A percentile compares a stretch with the other conserved stretches of the same genome.
Evolutionary conservation across 2,888 invertebrate genomes (phyloP).

Genomic region (Leucophenga maculata): DNA sequence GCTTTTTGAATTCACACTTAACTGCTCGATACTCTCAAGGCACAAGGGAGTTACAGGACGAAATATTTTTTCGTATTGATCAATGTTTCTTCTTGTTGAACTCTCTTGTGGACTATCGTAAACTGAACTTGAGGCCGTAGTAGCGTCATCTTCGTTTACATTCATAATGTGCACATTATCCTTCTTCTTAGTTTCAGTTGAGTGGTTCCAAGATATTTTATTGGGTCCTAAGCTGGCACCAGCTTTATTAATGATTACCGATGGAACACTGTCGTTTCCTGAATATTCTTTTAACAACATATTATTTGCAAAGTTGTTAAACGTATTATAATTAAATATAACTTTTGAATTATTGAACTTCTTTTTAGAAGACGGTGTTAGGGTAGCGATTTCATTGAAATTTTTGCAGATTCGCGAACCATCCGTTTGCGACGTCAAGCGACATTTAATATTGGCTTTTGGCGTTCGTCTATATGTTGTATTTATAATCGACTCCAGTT

Average conservation of each 20-base stretch:
- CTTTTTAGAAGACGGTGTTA: too few relatives aligned
- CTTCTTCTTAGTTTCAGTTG: not conserved
- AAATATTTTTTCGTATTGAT: not conserved
- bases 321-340: not conserved
- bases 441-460: not conserved
- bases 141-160: constrained; percentile 49
- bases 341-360: too few relatives aligned
- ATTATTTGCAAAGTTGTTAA: not conserved
- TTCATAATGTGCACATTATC: not conserved
- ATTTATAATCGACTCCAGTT: constrained; percentile 71
- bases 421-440: too few relatives aligned
- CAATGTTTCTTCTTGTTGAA: not conserved
- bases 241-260: not conserved
- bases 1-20: constrained; percentile 42
- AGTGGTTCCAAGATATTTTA: not conserved
- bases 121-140: constrained; percentile 58
- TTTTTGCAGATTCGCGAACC: not conserved
- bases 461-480: constrained; percentile 30
- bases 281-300: not conserved
- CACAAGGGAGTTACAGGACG: constrained; percentile 56
- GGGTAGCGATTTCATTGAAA: too few relatives aligned
- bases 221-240: too few relatives aligned
- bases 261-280: not conserved
- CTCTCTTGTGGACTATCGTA: constrained; percentile 59
- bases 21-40: constrained; percentile 51